phyloP scores from a whole-genome alignment of 2,888 invertebrate genomes.

The Pterobdella sp. region DNA sequence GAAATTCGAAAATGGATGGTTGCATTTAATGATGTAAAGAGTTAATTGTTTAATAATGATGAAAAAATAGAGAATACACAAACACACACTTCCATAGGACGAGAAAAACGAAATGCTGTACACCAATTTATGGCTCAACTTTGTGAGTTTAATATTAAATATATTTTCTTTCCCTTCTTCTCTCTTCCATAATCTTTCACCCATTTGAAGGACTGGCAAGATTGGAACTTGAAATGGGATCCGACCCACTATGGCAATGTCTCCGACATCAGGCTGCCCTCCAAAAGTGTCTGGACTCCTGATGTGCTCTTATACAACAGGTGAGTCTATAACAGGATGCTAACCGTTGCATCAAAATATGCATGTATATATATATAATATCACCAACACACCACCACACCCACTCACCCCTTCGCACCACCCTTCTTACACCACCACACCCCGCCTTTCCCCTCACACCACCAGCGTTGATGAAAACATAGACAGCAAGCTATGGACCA shows the following conservation, averaged over 20 bases:
- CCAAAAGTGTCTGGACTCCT: slow-evolving; percentile 40
- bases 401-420: not conserved
- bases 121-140: slow-evolving; percentile 41
- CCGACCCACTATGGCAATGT: slow-evolving; percentile 39
- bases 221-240: slow-evolving; percentile 41
- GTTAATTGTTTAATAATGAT: not conserved
- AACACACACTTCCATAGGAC: slow-evolving; percentile 33
- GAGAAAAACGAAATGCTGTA: slow-evolving; percentile 41
- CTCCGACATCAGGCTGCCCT: slow-evolving; percentile 39
- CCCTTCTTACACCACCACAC: not conserved
- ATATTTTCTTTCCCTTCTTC: too few species aligned
- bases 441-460: not conserved
- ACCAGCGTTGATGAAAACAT: slow-evolving; percentile 40
- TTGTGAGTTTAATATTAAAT: slow-evolving; percentile 35
- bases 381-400: not conserved
- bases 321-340: slow-evolving; percentile 29
- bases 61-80: not conserved
- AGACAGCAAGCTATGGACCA: slow-evolving; percentile 39
- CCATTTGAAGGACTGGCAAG: slow-evolving; percentile 40
- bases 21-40: not conserved
- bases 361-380: too few species aligned
- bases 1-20: not conserved
- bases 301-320: slow-evolving; percentile 43
- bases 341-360: too few species aligned
- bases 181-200: not conserved